These are phyloP conservation scores for Acrossocheilus fasciatus DNA, from an alignment of 2,797 vertebrate species.

Conservation along the genomic window DNA sequence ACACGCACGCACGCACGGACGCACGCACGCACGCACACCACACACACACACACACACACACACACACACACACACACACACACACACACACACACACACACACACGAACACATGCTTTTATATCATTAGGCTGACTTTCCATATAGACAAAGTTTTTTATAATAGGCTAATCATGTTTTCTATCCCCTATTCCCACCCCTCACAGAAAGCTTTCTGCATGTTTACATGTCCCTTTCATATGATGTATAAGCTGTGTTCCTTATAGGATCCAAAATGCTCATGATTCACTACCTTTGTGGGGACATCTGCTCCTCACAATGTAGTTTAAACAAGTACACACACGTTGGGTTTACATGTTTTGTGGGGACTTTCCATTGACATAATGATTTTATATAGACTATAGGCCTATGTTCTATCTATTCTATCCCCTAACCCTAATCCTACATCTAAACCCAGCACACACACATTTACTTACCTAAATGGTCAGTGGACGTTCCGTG, in stretches of 20 bases:
- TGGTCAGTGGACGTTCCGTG: neutral
- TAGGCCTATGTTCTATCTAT: neutral
- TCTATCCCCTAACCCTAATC: neutral
- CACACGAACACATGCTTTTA: neutral
- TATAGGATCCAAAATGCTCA: neutral
- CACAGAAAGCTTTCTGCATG: neutral
- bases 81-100: neutral
- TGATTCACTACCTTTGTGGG: neutral
- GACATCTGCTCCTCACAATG: neutral
- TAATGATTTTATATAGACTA: neutral
- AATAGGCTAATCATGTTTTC: neutral
- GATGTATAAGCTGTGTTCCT: neutral
- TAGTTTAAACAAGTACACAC: neutral
- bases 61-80: neutral
- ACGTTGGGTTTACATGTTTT: neutral
- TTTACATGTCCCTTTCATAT: neutral
- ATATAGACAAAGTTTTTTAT: neutral
- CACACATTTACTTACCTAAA: conserved; percentile 4
- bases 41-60: neutral
- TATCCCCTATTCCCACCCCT: neutral
- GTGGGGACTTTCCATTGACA: neutral
- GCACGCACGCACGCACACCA: neutral
- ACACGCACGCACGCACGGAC: neutral
- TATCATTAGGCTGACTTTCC: neutral
- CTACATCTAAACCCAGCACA: neutral